Base-by-base conservation (phyloP, 2,113 vertebrate genomes). In the Terrapene triunguis region DNA sequence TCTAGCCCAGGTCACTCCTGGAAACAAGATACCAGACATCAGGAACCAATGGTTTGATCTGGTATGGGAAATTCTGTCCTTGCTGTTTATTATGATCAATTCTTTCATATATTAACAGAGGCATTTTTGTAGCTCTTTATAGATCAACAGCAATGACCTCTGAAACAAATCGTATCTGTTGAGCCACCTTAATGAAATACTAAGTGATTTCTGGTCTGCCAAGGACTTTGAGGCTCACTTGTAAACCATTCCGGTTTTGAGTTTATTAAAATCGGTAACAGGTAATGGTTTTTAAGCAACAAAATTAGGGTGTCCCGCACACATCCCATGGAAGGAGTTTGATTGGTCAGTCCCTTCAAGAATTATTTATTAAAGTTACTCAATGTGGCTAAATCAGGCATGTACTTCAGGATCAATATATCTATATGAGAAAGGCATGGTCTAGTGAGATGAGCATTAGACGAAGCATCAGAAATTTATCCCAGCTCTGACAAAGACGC, bases 251-350 rank as follows among this genome's bases (percentile, higher is more conserved):
- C 53, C 2, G 12, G 24, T 25, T 76, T 25, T 14, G n/a, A 76
- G 24, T 69, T 38, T 16, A n/a, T 62, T 38, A 69, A n/a, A 0
- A 0, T 29, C 54, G 29, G 16, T 14, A 32, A 29, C 4, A 32
- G 85, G 0, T 8, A 83, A 80, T 72, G 29, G 50, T 13, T 35
- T 48, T 83, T 57, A 81, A 3, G 29, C 83, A 42, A 8, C 21
- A 82, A 13, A 72, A 21, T 0, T 5, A 48, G 25, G 24, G n/a
- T 82, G 86, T 91, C 78, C 24, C 4, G 24, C 72, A 44, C 72
- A 76, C 38, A 44, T 44, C 9, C 24, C 42, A 25, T 27, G 6
- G 88, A 80, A 83, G 50, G 29, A 50, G 84, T 85, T 90, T 74
- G 27, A 47, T 55, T 65, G 74, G 57, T 54, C 7, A 4, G 22